These are phyloP conservation scores for Chaenodraco wilsoni DNA, from an alignment of 2,797 vertebrate species.

Conservation along the genomic window DNA sequence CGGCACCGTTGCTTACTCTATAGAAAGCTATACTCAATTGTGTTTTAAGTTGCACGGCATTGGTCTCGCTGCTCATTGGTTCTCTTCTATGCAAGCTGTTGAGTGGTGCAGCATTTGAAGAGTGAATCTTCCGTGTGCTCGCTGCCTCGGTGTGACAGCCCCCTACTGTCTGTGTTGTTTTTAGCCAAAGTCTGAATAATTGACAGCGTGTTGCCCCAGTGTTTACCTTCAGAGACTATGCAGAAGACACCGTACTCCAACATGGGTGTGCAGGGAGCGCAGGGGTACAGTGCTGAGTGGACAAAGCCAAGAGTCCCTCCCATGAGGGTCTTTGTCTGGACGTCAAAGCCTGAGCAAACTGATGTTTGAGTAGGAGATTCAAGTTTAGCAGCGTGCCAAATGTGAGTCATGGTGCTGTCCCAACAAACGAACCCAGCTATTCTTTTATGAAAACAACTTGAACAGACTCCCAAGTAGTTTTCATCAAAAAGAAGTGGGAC, in stretches of 20 bases:
- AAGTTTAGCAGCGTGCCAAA: conserved; percentile 65
- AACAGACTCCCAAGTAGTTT: not conserved
- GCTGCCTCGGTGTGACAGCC: conserved; percentile 48
- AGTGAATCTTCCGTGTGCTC: conserved; percentile 61
- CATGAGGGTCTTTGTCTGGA: conserved; percentile 64
- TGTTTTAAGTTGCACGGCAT: conserved; percentile 34
- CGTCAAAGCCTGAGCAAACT: conserved; percentile 63
- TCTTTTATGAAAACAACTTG: conserved; percentile 20
- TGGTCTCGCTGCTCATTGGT: conserved; percentile 31
- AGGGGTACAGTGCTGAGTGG: conserved; percentile 63
- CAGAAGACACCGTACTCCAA: conserved; percentile 56
- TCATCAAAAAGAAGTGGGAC: conserved; percentile 13
- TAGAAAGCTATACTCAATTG: conserved; percentile 35
- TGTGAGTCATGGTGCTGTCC: conserved; percentile 61
- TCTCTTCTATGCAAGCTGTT: conserved; percentile 44
- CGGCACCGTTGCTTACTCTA: conserved; percentile 24
- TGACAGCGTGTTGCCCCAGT: conserved; percentile 72
- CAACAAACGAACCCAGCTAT: conserved; percentile 28
- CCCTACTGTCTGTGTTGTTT: conserved; percentile 60
- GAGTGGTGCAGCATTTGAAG: conserved; percentile 57
- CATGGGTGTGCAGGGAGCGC: conserved; percentile 51
- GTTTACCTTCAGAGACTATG: conserved; percentile 67
- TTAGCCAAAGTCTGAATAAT: conserved; percentile 68
- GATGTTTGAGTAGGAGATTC: conserved; percentile 71
- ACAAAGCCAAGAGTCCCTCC: conserved; percentile 69